A percentile compares a stretch with the other conserved stretches of the same genome.
phyloP scores from a whole-genome alignment of 2,113 vertebrate species.

The Trogon melanurus region DNA sequence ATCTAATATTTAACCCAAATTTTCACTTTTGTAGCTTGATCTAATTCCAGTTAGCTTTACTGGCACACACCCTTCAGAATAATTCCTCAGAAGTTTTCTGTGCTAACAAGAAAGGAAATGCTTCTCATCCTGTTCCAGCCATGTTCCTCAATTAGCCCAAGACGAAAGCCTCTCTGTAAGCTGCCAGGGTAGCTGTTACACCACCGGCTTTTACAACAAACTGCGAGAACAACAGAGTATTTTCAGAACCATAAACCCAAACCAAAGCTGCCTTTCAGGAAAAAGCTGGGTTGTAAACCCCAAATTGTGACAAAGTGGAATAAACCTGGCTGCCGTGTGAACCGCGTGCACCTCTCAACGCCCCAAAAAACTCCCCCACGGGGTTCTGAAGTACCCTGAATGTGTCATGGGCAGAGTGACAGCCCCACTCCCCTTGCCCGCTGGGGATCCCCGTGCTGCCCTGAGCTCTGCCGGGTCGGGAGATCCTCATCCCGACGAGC shows the following conservation, averaged over 20 bases:
- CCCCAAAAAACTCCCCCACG: accelerated
- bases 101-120: not conserved
- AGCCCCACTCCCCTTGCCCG: not conserved
- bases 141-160: not conserved
- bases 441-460: not conserved
- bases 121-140: not conserved
- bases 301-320: not conserved
- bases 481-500: not conserved
- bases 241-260: not conserved
- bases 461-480: not conserved
- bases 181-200: not conserved
- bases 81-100: not conserved
- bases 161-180: not conserved
- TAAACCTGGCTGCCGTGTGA: not conserved
- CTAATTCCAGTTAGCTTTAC: not conserved
- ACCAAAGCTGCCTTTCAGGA: not conserved
- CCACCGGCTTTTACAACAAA: not conserved
- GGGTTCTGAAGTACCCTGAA: not conserved
- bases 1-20: not conserved
- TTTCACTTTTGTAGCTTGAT: not conserved
- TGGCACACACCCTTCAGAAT: not conserved
- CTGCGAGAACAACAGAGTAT: not conserved
- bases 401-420: accelerated
- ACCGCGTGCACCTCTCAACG: not conserved
- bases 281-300: not conserved